Evolutionary conservation across 2,888 invertebrate genomes (phyloP).

Genomic region (Cosmopolites sordidus): DNA sequence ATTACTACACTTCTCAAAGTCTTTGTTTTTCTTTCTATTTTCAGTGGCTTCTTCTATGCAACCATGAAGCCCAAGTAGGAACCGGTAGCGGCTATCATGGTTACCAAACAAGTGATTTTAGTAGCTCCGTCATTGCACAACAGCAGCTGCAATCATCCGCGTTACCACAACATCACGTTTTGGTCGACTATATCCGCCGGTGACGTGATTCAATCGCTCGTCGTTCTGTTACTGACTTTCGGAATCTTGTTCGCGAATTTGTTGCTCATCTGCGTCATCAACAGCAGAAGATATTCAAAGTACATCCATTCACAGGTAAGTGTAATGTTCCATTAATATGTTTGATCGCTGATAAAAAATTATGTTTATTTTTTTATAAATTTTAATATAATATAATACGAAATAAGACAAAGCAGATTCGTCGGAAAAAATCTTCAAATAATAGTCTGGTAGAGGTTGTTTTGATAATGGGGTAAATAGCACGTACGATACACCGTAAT

Average conservation of each 20-base stretch:
- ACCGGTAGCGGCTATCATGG: conserved; percentile 14
- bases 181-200: conserved; percentile 62
- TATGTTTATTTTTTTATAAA: too few relatives aligned
- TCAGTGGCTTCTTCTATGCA: conserved; percentile 6
- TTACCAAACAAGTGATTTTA: conserved; percentile 55
- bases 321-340: too few relatives aligned
- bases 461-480: too few relatives aligned
- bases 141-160: conserved; percentile 75
- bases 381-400: too few relatives aligned
- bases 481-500: too few relatives aligned
- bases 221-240: conserved; percentile 71
- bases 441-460: too few relatives aligned
- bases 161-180: conserved; percentile 59
- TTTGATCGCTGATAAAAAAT: too few relatives aligned
- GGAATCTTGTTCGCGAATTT: conserved; percentile 78
- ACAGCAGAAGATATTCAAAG: conserved; percentile 76
- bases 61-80: conserved; percentile 2
- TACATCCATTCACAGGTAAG: conserved; percentile 83
- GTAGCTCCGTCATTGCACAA: conserved; percentile 77
- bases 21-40: conserved; percentile 5
- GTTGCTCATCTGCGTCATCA: conserved; percentile 76
- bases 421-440: too few relatives aligned
- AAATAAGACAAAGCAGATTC: too few relatives aligned
- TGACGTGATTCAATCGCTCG: conserved; percentile 71
- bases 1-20: too few relatives aligned